Evolutionary conservation across 2,888 invertebrate genomes (phyloP).

Genomic region (Acanthoscelides obtectus): DNA sequence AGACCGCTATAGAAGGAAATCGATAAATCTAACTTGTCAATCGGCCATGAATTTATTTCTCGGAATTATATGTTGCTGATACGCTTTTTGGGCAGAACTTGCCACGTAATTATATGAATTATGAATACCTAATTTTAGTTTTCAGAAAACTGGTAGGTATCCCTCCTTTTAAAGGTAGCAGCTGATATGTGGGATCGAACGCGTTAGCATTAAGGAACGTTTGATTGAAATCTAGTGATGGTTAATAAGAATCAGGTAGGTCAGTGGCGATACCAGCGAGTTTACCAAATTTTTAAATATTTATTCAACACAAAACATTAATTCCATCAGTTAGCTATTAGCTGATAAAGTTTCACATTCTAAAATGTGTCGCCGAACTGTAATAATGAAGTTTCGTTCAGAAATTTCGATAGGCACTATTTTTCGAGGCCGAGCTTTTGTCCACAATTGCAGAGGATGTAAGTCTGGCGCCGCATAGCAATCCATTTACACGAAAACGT

Average conservation of each 20-base stretch:
- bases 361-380: too few species aligned
- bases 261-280: too few species aligned
- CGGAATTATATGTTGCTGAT: slow-evolving; percentile 22
- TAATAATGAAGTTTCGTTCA: too few species aligned
- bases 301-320: too few species aligned
- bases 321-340: too few species aligned
- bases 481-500: too few species aligned
- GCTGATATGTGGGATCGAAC: neutral
- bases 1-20: slow-evolving; percentile 13
- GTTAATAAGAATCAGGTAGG: neutral
- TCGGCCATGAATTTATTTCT: slow-evolving; percentile 20
- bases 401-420: too few species aligned
- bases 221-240: neutral
- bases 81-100: slow-evolving; percentile 21
- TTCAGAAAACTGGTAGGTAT: neutral
- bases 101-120: slow-evolving; percentile 23
- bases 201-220: neutral
- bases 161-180: neutral
- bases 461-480: too few species aligned
- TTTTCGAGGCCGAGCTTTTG: too few species aligned
- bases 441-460: too few species aligned
- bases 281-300: too few species aligned
- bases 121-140: slow-evolving; percentile 18
- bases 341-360: too few species aligned
- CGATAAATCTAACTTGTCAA: slow-evolving; percentile 24